Base-by-base conservation (phyloP, 2,113 vertebrate genomes). In the Larimichthys polyactis region DNA sequence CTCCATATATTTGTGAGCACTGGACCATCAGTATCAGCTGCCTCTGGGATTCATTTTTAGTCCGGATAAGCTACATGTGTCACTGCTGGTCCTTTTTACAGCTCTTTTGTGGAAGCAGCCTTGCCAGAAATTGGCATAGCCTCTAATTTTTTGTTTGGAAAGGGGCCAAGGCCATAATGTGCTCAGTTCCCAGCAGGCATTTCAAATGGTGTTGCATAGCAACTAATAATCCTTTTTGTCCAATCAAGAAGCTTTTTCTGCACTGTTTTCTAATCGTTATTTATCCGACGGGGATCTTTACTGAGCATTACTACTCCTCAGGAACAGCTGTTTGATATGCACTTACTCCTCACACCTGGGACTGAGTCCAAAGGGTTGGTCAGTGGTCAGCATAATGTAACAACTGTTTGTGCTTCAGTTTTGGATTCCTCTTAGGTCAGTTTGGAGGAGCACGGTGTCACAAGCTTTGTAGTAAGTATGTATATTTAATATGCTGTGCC, bases 181-280 rank as follows among this genome's bases (percentile, higher is more conserved):
- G 57, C 68, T 68, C 71, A 73, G 7, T 58, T 68, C 60, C 76
- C 62, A 51, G 59, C 22, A 60, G 74, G 22, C 64, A 60, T 49
- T 77, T 77, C 14, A 32, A 74, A 48, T 49, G 55, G 27, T n/a
- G 71, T 82, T 75, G 82, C 75, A 67, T 71, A 64, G 79, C 71
- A 82, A 88, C 82, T 46, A 69, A 24, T 79, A 82, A 76, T 79
- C 63, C 15, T n/a, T 68, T 66, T 62, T 65, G 32, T 55, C 46
- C 49, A 75, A 60, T 75, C 48, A 81, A 65, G 51, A 22, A 48
- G 63, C 16, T 32, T 73, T 65, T 71, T 46, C 22, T 16, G 15
- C 55, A 14, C 46, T 2, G 32, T 70, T 77, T 66, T 48, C 22
- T 27, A 66, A 49, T 29, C 19, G 0, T 59, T 73, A 58, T 55